These are phyloP conservation scores for Tenthredo distinguenda DNA, from an alignment of 2,888 invertebrate genomes.

Conservation along the genomic window DNA sequence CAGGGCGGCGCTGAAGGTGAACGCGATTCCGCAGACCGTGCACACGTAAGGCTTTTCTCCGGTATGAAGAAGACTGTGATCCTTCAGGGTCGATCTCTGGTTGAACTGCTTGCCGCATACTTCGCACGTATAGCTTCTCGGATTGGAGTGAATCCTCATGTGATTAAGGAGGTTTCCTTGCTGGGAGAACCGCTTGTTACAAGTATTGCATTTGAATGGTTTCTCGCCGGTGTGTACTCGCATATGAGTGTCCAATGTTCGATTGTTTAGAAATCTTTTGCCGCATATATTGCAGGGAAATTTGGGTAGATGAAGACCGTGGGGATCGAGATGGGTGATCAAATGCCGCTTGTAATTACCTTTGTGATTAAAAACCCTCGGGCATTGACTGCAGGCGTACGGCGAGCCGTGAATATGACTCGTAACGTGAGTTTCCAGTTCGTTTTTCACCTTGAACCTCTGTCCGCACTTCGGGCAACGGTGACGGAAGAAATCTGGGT, in stretches of 20 bases:
- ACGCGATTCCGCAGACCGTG: constrained; percentile 72
- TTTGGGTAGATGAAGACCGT: constrained; percentile 75
- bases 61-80: constrained; percentile 73
- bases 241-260: constrained; percentile 81
- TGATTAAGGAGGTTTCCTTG: constrained; percentile 75
- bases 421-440: constrained; percentile 69
- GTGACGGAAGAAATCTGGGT: constrained; percentile 73
- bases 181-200: constrained; percentile 79
- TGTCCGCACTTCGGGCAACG: constrained; percentile 73
- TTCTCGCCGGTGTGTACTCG: constrained; percentile 82
- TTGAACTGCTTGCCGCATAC: constrained; percentile 75
- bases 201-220: constrained; percentile 81
- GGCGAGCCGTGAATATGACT: constrained; percentile 67
- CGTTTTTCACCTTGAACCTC: constrained; percentile 70
- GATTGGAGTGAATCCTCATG: constrained; percentile 72
- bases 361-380: constrained; percentile 73
- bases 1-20: constrained; percentile 74
- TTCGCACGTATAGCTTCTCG: constrained; percentile 73
- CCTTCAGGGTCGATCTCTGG: constrained; percentile 73
- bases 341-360: constrained; percentile 74
- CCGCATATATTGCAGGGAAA: constrained; percentile 81
- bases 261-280: constrained; percentile 81
- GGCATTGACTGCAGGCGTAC: constrained; percentile 72
- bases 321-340: constrained; percentile 72
- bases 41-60: constrained; percentile 76